These are phyloP conservation scores for Acrocephalus kingi DNA, from an alignment of 2,113 vertebrate species.

Conservation along the genomic window DNA sequence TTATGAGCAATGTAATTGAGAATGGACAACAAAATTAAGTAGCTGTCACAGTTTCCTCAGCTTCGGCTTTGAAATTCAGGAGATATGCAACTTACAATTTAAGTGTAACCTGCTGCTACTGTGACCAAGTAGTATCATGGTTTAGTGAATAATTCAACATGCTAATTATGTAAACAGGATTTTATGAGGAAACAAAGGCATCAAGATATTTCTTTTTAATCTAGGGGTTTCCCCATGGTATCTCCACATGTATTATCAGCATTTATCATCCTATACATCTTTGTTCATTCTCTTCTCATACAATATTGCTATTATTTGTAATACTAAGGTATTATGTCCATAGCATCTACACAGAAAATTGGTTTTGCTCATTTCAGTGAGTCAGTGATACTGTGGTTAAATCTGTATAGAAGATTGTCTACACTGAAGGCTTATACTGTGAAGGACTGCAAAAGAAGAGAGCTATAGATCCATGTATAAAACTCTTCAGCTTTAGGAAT, in stretches of 20 bases:
- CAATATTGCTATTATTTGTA: neutral
- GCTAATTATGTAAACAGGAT: neutral
- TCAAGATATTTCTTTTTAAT: neutral
- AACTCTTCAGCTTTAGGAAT: neutral
- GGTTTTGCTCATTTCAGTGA: neutral
- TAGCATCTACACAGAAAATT: neutral
- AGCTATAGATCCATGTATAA: neutral
- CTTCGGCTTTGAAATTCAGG: neutral
- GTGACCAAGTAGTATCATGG: neutral
- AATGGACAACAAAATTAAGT: conserved; percentile 31
- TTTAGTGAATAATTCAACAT: conserved; percentile 6
- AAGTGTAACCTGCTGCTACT: neutral
- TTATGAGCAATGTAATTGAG: neutral
- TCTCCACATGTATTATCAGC: neutral
- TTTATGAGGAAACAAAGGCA: neutral
- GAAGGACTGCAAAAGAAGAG: neutral
- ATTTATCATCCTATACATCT: neutral
- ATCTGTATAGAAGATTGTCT: neutral
- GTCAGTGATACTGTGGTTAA: neutral
- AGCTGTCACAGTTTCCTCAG: neutral
- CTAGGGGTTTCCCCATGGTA: neutral
- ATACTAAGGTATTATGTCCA: neutral
- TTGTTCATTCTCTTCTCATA: neutral
- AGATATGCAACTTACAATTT: neutral
- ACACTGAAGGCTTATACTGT: neutral